Evolutionary conservation across 2,113 vertebrate genomes (phyloP), one percentile per base, ranked within the genome.

Genomic region (Pseudorectes ferrugineus): DNA sequence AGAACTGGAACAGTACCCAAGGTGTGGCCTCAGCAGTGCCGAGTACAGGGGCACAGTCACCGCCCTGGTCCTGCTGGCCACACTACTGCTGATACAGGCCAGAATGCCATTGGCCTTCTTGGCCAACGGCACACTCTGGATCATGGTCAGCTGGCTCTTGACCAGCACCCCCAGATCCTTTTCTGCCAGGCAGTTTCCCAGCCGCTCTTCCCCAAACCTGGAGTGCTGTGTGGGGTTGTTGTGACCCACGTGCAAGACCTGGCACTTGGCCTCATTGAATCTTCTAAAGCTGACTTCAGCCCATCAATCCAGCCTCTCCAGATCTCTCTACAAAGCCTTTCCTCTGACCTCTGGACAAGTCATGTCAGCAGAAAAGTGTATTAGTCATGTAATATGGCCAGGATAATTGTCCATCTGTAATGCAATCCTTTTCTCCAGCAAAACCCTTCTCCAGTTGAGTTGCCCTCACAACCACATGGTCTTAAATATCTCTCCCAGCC

Each of bases 21-120:
- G n/a, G 8, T 29, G 42, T 1, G 3, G 42, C 29, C 49, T 55
- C 1, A 0, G 4, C 20, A 57, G 42, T 12, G 49, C 5, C n/a
- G 42, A 28, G 21, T 19, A 23, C 2, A 13, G 14, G 21, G 33
- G 20, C 2, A 6, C 58, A 28, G 33, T 18, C 68, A 14, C 28
- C 33, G 40, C 22, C 17, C n/a, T 46, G 14, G 16, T 73, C 57
- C 57, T 84, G 49, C 68, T 55, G 58, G 23, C 42, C 49, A 55
- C 23, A 24, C 3, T 24, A 9, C 1, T n/a, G 10, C 28, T 48
- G 49, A 48, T 24, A 24, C 8, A n/a, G 24, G 24, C 11, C 58
- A 23, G 42, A 11, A n/a, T 15, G 28, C 23, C 48, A 10, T 28
- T n/a, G 9, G 28, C 6, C 26, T 54, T 65, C 58, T 19, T 46